A percentile compares a stretch with the other conserved stretches of the same genome.
Conservation (phyloP, 1,140 invertebrate genomes). For the Octopus sinensis region DNA sequence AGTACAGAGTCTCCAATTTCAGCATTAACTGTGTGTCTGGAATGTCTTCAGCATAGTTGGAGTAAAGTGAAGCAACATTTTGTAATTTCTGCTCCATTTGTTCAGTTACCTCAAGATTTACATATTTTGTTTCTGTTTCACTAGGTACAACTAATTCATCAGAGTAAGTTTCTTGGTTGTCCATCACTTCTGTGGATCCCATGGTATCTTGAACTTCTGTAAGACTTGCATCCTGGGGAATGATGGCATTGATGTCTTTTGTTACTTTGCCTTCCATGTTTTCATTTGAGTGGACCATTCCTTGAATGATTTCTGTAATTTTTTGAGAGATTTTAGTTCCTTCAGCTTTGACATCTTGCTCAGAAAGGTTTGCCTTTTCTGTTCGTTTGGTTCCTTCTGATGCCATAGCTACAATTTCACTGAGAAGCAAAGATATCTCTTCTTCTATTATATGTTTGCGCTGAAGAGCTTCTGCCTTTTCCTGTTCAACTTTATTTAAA, state of each 20-base stretch:
- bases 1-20: conserved; percentile 8
- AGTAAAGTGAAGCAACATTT: neutral
- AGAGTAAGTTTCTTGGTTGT: neutral
- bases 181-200: neutral
- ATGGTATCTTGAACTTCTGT: neutral
- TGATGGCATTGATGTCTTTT: neutral
- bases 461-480: neutral
- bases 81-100: conserved; percentile 4
- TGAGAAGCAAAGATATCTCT: conserved; percentile 3
- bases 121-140: neutral
- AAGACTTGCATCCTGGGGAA: neutral
- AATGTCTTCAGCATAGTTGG: neutral
- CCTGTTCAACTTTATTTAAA: neutral
- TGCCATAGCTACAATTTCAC: conserved; percentile 4
- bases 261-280: neutral
- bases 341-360: neutral
- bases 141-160: neutral
- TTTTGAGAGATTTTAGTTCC: neutral
- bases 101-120: neutral
- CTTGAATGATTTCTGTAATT: neutral
- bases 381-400: neutral
- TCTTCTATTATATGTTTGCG: neutral
- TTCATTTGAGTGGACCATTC: neutral
- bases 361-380: neutral
- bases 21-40: conserved; percentile 2